phyloP scores from a whole-genome alignment of 2,888 invertebrate species.

The Torymus tubicola region DNA sequence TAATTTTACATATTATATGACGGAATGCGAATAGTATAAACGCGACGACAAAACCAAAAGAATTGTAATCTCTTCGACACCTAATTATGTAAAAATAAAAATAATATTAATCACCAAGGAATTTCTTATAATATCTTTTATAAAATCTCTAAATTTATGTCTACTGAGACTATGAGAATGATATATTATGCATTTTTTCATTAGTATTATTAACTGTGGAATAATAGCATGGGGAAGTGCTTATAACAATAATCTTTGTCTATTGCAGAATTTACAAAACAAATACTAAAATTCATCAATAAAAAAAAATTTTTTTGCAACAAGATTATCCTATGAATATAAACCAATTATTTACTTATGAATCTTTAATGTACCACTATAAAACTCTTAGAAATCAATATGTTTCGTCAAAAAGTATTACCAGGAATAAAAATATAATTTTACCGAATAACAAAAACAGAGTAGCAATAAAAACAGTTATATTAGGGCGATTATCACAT shows the following conservation, averaged over 20 bases:
- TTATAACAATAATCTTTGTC: background rate
- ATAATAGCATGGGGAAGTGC: background rate
- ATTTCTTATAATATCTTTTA: too few relatives aligned
- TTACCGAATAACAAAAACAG: background rate
- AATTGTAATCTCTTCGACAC: too few relatives aligned
- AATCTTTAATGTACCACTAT: background rate
- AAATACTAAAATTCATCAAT: background rate
- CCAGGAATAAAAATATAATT: background rate
- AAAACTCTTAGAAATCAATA: background rate
- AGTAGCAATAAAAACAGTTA: background rate
- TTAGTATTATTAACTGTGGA: background rate
- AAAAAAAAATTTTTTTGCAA: background rate
- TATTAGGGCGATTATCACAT: background rate
- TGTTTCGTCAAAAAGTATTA: background rate
- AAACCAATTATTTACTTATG: background rate
- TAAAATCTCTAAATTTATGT: too few relatives aligned
- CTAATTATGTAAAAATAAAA: too few relatives aligned
- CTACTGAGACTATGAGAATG: too few relatives aligned
- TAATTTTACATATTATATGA: too few relatives aligned
- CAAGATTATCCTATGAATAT: background rate
- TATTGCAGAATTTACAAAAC: background rate
- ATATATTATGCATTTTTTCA: too few relatives aligned
- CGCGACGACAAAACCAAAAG: too few relatives aligned
- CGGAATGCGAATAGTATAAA: too few relatives aligned
- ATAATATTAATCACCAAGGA: too few relatives aligned